Conservation (phyloP, 1,140 invertebrate species). For the Sinonovacula constricta region DNA sequence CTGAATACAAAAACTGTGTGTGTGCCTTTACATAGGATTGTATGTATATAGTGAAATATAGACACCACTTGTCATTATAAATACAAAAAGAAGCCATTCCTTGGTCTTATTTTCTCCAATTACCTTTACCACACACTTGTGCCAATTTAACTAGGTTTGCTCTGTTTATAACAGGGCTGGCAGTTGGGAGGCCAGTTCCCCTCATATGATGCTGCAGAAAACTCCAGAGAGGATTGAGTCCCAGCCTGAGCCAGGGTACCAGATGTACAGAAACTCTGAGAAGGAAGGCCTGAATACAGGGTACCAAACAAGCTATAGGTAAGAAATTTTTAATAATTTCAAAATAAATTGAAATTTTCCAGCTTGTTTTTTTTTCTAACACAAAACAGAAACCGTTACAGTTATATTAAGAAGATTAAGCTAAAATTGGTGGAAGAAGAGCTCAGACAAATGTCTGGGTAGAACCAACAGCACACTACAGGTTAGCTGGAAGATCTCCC, state of each 20-base stretch:
- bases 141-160: background rate
- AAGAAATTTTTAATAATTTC: too few relatives aligned
- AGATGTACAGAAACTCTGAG: constrained; percentile 44
- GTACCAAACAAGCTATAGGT: constrained; percentile 41
- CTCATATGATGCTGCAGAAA: constrained; percentile 40
- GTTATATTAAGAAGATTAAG: too few relatives aligned
- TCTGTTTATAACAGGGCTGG: constrained; percentile 1
- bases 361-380: too few relatives aligned
- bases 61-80: background rate
- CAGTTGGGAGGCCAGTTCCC: constrained; percentile 49
- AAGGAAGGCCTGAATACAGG: constrained; percentile 12
- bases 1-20: background rate
- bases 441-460: too few relatives aligned
- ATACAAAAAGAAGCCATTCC: too few relatives aligned
- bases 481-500: too few relatives aligned
- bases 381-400: too few relatives aligned
- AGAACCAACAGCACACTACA: too few relatives aligned
- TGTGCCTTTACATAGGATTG: background rate
- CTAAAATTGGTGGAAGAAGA: too few relatives aligned
- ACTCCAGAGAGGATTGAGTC: constrained; percentile 31
- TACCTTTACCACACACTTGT: background rate
- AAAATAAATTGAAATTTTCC: too few relatives aligned
- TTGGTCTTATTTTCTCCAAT: background rate
- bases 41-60: background rate
- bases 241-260: constrained; percentile 37